Base-by-base conservation (phyloP, 2,888 invertebrate species). In the Pemphredon lugubris region DNA sequence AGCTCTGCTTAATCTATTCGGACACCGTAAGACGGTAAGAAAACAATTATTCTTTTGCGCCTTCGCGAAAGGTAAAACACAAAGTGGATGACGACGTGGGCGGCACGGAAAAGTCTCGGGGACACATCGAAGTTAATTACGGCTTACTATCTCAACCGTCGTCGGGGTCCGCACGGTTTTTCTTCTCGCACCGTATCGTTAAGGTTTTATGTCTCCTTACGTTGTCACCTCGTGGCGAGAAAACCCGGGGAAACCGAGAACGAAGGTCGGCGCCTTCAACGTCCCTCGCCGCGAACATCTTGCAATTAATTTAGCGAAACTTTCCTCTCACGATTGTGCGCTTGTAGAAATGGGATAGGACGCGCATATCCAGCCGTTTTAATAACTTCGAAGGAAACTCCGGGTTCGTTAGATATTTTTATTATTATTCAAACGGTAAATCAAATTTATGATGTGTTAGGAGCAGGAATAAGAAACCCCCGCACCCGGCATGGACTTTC, bases 81-180 rank as follows among this genome's bases (percentile, higher is more conserved):
- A 40, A 71, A 44, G 51, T 57, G 55, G 55, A 60, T 53, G 60
- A 73, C 66, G 59, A 61, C 42, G 39, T 60, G 55, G 66, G 66
- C 55, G 51, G 59, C 30, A 53, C 51, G 30, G 53, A 71, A 69
- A 7, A 70, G 63, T 61, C 57, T 48, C 54, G 32, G 39, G 26
- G 61, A 34, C 58, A 50, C 73, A 67, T 68, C 50, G 53, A 53
- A 74, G 69, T 75, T 75, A 74, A 75, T 75, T 75, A 65, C 69
- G 50, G 44, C 60, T 57, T 51, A 21, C 58, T 44, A 44, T 65
- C 61, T 48, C 37, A 59, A 54, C 47, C 60, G 57, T 53, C 74
- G 64, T 34, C 21, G 42, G 11, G 47, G 37, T 42, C 51, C 73
- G 20, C 57, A 51, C 60, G 57, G 60, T 57, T 69, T 53, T 58